phyloP scores from a whole-genome alignment of 2,797 vertebrate genomes.

The Rallus crepitans region DNA sequence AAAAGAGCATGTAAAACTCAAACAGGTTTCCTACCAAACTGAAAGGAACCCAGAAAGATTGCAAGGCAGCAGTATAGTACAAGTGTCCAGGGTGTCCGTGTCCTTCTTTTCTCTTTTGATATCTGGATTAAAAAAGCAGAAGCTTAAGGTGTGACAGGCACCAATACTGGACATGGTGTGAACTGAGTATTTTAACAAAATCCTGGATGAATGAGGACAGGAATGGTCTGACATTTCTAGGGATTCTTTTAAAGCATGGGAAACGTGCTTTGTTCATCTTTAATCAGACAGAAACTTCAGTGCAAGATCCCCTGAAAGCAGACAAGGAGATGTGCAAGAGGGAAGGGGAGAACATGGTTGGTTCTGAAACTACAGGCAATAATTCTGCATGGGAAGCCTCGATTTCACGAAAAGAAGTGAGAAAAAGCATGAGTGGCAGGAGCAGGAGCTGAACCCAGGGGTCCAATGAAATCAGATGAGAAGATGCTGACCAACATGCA shows the following conservation, averaged over 20 bases:
- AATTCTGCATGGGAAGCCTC: background rate
- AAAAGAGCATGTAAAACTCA: background rate
- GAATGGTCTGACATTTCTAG: background rate
- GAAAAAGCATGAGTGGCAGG: background rate
- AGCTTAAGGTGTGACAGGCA: background rate
- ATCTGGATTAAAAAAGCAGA: background rate
- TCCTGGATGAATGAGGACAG: background rate
- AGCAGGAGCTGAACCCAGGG: background rate
- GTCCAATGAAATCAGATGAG: background rate
- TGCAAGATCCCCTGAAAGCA: background rate
- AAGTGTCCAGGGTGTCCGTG: background rate
- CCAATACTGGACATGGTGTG: background rate
- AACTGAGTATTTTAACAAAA: background rate
- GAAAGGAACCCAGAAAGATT: background rate
- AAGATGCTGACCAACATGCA: background rate
- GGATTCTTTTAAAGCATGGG: background rate
- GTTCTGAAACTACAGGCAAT: background rate
- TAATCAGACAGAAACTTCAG: background rate
- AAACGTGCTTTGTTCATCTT: background rate
- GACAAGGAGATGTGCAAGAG: accelerated
- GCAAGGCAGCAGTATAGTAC: background rate
- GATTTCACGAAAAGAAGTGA: background rate
- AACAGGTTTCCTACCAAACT: background rate
- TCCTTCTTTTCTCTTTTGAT: background rate
- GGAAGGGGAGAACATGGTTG: background rate